Evolutionary conservation across 2,797 vertebrate genomes (phyloP), one percentile per base, ranked within the genome.

Genomic region (Bovichtus variegatus): DNA sequence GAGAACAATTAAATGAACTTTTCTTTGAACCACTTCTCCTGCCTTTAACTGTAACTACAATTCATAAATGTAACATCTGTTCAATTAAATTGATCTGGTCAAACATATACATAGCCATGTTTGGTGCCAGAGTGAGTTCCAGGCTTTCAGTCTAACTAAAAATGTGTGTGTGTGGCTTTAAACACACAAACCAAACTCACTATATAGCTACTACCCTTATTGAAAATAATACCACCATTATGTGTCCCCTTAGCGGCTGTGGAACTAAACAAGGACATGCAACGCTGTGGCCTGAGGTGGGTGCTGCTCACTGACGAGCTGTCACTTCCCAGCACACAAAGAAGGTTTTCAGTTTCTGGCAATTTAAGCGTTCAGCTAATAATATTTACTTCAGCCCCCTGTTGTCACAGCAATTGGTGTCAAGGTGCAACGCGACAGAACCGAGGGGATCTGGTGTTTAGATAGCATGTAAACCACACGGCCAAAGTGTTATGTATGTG

Each of bases 341-440:
- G 47, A 76, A 15, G 2, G 3, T 31, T 74, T 29, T 84, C 23
- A 40, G 6, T 19, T 67, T 71, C 19, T 6, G 53, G 31, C 50
- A 59, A n/a, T 62, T 61, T 13, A 51, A 41, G 3, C 1, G 0
- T 38, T 60, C 41, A 49, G 25, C 47, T 29, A 41, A 65, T 29
- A 40, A 75, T 9, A 74, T 66, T 69, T 44, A 55, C 34, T 1
- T 47, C 10, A 72, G 23, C 12, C 41, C 13, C 29, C 44, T 46
- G 50, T 46, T 46, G 47, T 29, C 41, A 16, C 19, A 55, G 79
- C 9, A 43, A 2, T 43, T 64, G 34, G 60, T 62, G 34, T 55
- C 10, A 57, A 54, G 64, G 74, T 85, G 77, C 73, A 51, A 23
- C 40, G 50, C 38, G 54, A 64, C 43, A 54, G 25, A 60, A 47